Evolutionary conservation across 1,140 invertebrate species (phyloP).

Genomic region (Atta cephalotes): DNA sequence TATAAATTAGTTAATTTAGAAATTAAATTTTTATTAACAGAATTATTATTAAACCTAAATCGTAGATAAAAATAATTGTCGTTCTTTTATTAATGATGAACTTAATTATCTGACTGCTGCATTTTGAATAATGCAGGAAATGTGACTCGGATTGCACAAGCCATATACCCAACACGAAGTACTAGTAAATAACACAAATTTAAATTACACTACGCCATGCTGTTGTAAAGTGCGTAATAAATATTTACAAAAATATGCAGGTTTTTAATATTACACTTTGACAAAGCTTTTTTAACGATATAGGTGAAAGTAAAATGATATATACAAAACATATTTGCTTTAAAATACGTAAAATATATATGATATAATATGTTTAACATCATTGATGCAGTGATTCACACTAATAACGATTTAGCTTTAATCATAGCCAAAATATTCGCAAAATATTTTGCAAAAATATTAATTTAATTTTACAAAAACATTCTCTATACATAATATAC

Average conservation of each 20-base stretch:
- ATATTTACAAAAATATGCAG: slow-evolving; percentile 18
- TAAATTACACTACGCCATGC: neutral
- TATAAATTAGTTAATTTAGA: neutral
- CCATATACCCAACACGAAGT: neutral
- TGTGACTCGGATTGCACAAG: neutral
- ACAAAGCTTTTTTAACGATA: slow-evolving; percentile 22
- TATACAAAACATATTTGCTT: neutral
- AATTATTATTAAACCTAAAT: neutral
- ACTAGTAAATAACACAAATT: slow-evolving; percentile 16
- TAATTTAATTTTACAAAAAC: neutral
- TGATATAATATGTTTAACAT: neutral
- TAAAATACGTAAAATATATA: neutral
- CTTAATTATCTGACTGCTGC: slow-evolving; percentile 8
- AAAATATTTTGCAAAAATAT: neutral
- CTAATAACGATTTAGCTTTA: neutral
- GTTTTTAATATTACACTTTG: neutral
- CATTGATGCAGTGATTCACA: neutral
- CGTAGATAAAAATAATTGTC: slow-evolving; percentile 1
- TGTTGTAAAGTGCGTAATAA: neutral
- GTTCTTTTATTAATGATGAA: neutral
- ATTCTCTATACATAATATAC: neutral
- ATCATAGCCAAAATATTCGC: neutral
- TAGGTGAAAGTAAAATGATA: neutral
- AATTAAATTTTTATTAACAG: neutral
- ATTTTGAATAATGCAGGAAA: neutral